Percentiles rank a stretch among this genome's conserved stretches.
Conservation (phyloP, 2,888 invertebrate species). For the Orchesellides sinensis region DNA sequence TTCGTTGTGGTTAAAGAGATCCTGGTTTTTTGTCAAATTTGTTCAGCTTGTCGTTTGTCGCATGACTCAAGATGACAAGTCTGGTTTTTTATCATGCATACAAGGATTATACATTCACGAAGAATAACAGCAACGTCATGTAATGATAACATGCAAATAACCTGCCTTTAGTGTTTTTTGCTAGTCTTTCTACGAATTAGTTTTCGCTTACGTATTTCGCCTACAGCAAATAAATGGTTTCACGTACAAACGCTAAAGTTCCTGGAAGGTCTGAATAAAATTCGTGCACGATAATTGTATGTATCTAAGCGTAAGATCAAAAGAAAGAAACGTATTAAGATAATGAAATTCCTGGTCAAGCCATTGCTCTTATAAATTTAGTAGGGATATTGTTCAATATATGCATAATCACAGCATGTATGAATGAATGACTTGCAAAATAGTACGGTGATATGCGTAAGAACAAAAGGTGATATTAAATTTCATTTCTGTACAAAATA, state of each 20-base stretch:
- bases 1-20: background rate
- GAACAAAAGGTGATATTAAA: too few species aligned
- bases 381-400: too few species aligned
- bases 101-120: background rate
- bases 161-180: background rate
- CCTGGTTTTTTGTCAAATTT: background rate
- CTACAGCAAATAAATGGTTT: too few species aligned
- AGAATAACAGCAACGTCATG: too few species aligned
- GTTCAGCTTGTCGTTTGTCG: background rate
- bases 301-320: background rate
- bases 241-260: too few species aligned
- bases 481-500: too few species aligned
- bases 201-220: too few species aligned
- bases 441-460: too few species aligned
- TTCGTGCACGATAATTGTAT: background rate
- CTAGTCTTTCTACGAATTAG: background rate
- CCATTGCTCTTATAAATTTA: too few species aligned
- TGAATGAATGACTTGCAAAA: background rate
- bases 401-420: too few species aligned
- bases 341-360: conserved; percentile 9
- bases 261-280: background rate
- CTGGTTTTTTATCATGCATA: background rate
- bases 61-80: background rate
- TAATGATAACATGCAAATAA: background rate
- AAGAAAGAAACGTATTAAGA: background rate